Evolutionary conservation across 2,797 vertebrate species (phyloP).

Genomic region (Tapera naevia): DNA sequence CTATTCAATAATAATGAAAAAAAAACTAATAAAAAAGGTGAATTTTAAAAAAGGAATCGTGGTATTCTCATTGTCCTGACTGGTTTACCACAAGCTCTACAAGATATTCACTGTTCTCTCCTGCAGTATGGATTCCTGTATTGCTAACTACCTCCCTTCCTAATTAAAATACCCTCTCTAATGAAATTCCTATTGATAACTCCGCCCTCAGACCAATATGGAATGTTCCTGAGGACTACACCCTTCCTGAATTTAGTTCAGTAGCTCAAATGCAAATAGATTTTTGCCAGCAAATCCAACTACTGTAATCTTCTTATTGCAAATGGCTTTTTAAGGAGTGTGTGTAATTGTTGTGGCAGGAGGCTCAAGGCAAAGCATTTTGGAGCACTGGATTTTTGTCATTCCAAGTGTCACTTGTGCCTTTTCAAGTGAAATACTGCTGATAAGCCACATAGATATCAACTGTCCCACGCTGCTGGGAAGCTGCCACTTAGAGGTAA

Average conservation of each 20-base stretch:
- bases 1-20: neutral
- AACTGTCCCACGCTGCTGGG: neutral
- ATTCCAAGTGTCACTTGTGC: constrained; percentile 47
- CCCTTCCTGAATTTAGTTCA: neutral
- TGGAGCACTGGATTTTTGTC: constrained; percentile 21
- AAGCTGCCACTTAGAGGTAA: neutral
- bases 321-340: constrained; percentile 8
- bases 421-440: constrained; percentile 14
- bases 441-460: neutral
- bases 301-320: neutral
- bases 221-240: neutral
- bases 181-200: neutral
- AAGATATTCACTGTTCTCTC: neutral
- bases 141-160: neutral
- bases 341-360: neutral
- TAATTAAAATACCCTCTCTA: neutral
- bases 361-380: neutral
- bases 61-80: neutral
- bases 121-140: neutral
- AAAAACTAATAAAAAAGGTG: neutral
- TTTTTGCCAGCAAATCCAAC: neutral
- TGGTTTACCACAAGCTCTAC: neutral
- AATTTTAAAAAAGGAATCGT: neutral
- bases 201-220: neutral
- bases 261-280: neutral